phyloP scores from a whole-genome alignment of 2,797 vertebrate genomes.

The Neolamprologus multifasciatus region DNA sequence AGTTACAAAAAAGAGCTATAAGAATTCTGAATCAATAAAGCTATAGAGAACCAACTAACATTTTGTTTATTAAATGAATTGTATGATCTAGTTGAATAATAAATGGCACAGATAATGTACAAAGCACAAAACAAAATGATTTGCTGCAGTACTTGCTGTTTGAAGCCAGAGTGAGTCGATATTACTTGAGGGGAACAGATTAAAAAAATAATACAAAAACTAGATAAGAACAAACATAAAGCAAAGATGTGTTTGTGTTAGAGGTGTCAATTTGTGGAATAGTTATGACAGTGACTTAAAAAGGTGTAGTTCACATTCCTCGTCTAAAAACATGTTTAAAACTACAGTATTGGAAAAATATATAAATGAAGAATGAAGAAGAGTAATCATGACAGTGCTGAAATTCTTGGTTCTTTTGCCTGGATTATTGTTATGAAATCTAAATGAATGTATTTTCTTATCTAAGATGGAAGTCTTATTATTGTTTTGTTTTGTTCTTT shows the following conservation, averaged over 20 bases:
- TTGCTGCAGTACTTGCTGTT: background rate
- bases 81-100: background rate
- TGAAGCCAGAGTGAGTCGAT: background rate
- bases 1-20: background rate
- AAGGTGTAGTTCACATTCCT: background rate
- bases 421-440: background rate
- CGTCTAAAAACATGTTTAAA: background rate
- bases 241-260: background rate
- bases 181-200: background rate
- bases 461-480: background rate
- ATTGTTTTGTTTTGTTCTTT: background rate
- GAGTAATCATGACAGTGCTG: background rate
- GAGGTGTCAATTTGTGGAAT: background rate
- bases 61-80: background rate
- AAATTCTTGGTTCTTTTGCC: background rate
- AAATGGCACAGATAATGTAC: background rate
- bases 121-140: background rate
- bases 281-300: background rate
- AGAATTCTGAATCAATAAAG: background rate
- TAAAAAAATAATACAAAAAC: background rate
- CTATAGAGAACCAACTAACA: background rate
- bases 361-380: background rate
- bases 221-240: background rate
- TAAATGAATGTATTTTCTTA: background rate
- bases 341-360: background rate